phyloP scores from a whole-genome alignment of 1,140 invertebrate species.

The Gonatopus flavifemur region DNA sequence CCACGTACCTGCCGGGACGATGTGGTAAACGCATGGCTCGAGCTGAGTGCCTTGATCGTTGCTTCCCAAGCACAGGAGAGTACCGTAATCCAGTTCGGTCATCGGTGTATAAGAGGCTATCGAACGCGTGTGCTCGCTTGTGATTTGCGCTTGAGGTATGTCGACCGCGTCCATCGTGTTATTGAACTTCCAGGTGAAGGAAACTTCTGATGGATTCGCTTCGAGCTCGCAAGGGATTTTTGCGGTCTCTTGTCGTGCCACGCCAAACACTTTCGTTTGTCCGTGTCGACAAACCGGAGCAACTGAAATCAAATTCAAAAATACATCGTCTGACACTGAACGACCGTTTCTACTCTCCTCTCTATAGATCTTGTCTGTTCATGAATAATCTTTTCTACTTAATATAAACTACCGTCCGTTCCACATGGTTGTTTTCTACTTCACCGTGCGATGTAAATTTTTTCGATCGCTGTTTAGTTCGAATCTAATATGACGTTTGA shows the following conservation, averaged over 20 bases:
- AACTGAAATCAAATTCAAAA: too few species aligned
- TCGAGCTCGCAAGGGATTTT: slow-evolving; percentile 80
- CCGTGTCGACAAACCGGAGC: slow-evolving; percentile 69
- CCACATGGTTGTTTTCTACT: too few species aligned
- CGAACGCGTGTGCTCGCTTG: slow-evolving; percentile 64
- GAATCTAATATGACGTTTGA: too few species aligned
- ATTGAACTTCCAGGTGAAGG: slow-evolving; percentile 78
- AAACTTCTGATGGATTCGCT: slow-evolving; percentile 76
- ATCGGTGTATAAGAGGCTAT: slow-evolving; percentile 69
- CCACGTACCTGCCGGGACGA: slow-evolving; percentile 71
- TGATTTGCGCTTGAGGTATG: slow-evolving; percentile 64
- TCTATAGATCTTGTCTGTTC: too few species aligned
- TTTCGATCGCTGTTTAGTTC: too few species aligned
- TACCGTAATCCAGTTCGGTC: slow-evolving; percentile 72
- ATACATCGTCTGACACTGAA: too few species aligned
- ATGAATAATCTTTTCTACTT: too few species aligned
- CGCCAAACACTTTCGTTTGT: slow-evolving; percentile 71
- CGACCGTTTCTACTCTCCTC: too few species aligned
- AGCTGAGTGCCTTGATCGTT: slow-evolving; percentile 69
- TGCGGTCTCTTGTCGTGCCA: slow-evolving; percentile 75
- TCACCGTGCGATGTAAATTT: too few species aligned
- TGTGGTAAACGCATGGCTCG: slow-evolving; percentile 70
- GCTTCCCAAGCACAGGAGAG: slow-evolving; percentile 69
- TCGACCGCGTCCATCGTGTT: slow-evolving; percentile 70
- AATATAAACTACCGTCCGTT: too few species aligned